Conservation (phyloP, 2,888 invertebrate genomes). For the Athripsodes cinereus region DNA sequence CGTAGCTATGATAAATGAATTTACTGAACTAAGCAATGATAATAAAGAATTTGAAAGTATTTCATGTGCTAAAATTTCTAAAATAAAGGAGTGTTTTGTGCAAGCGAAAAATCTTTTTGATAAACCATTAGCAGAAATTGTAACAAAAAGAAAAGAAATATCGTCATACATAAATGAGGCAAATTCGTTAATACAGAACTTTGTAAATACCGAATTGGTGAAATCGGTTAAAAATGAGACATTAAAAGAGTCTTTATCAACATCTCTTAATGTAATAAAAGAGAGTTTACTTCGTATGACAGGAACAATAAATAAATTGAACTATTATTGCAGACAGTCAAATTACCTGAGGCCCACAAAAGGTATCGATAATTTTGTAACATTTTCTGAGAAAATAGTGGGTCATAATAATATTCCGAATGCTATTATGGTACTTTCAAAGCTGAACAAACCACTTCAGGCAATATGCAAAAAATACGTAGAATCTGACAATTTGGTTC, state of each 20-base stretch:
- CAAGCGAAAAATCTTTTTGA: conserved; percentile 22
- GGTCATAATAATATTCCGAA: neutral
- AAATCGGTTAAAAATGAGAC: conserved; percentile 11
- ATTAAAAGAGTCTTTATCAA: conserved; percentile 14
- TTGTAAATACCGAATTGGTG: conserved; percentile 14
- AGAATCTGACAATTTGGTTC: conserved; percentile 1
- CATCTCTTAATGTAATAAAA: conserved; percentile 18
- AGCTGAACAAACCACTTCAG: neutral
- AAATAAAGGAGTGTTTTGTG: conserved; percentile 18
- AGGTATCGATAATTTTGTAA: conserved; percentile 22
- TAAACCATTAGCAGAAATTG: conserved; percentile 17
- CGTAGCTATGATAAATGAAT: conserved; percentile 31
- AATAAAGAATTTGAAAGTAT: neutral
- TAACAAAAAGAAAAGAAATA: conserved; percentile 19
- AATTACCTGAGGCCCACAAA: conserved; percentile 19
- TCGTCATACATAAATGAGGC: conserved; percentile 9
- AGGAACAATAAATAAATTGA: conserved; percentile 22
- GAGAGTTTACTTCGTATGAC: conserved; percentile 19
- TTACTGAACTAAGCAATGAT: neutral
- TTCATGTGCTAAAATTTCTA: conserved; percentile 14
- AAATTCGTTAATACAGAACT: conserved; percentile 10
- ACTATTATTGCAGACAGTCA: conserved; percentile 21
- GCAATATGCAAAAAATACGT: conserved; percentile 19
- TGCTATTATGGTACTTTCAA: neutral
- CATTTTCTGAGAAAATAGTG: conserved; percentile 7